Evolutionary conservation across 2,888 invertebrate species (phyloP), one percentile per base, ranked within the genome.

Genomic region (Isoperla grammatica): DNA sequence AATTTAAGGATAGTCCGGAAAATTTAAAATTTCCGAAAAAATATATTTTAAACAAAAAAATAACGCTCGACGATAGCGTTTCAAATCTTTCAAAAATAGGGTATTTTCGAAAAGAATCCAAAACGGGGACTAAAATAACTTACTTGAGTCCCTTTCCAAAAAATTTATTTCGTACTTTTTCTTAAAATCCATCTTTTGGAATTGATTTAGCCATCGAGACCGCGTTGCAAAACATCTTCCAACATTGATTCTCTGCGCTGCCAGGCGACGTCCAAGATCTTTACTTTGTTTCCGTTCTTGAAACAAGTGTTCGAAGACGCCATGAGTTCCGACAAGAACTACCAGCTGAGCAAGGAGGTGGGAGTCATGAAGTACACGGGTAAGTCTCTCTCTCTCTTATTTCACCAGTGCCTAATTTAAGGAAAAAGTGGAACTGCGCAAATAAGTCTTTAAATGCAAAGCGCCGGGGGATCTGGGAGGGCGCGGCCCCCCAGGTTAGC

Each of bases 271-370:
- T 39, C 19, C 39, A 53, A 53, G 53, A 17, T 53, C 19, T 37
- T 19, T 15, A 37, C 37, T 9, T 15, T 53, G 20, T 53, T 53
- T 12, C 53, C 53, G 19, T 37, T 13, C 9, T 17, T 53, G 53
- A 15, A 20, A 5, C 37, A 53, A 39, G 17, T 53, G 15, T 53
- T 53, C 39, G 39, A 53, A 15, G 53, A 53, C 19, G 53, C 53
- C 49, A 60, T 53, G 37, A 13, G 37, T 15, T 19, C 39, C 39
- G 39, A 19, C 53, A 20, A 17, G 37, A 15, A 53, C 37, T 57
- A 54, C 60, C 43, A 43, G 59, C 62, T 64, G 13, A 58, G 59
- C 59, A 62, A 62, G 60, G 60, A 62, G 37, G 39, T 53, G 13
- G 64, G 55, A 9, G 37, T 29, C 22, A 56, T 64, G 53, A 61